Percentiles rank a stretch among this genome's conserved stretches.
Conservation (phyloP, 2,113 vertebrate genomes). For the Progne subis region DNA sequence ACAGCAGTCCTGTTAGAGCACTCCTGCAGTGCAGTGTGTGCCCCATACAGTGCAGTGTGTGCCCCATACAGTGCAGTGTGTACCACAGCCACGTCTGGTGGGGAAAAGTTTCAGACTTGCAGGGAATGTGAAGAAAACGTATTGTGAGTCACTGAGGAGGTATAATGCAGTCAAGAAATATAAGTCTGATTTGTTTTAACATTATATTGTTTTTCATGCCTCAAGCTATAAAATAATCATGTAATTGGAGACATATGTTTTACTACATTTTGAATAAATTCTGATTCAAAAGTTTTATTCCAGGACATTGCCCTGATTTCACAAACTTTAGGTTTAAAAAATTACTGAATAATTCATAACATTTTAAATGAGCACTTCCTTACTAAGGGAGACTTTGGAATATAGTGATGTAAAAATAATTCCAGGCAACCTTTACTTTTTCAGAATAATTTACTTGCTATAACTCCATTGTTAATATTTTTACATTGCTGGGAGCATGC, state of each 20-base stretch:
- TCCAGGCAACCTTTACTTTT: conserved; percentile 24
- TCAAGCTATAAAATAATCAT: conserved; percentile 61
- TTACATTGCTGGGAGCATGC: neutral
- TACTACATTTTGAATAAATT: conserved; percentile 45
- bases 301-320: conserved; percentile 18
- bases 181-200: conserved; percentile 51
- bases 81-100: neutral
- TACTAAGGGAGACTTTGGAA: conserved; percentile 1
- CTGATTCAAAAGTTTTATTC: conserved; percentile 46
- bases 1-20: neutral
- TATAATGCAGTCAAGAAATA: conserved; percentile 38
- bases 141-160: conserved; percentile 15
- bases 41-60: neutral
- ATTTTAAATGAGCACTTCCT: conserved; percentile 45
- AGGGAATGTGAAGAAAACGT: conserved; percentile 11
- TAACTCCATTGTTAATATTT: conserved; percentile 16
- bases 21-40: neutral
- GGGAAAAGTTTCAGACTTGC: neutral
- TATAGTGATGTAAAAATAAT: conserved; percentile 34
- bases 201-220: conserved; percentile 58
- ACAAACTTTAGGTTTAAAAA: conserved; percentile 32
- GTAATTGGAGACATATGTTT: conserved; percentile 61
- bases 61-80: neutral
- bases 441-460: conserved; percentile 36
- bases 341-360: conserved; percentile 62